A percentile compares a stretch with the other conserved stretches of the same genome.
Evolutionary conservation across 2,888 invertebrate genomes (phyloP).

Genomic region (Atethmia centrago): DNA sequence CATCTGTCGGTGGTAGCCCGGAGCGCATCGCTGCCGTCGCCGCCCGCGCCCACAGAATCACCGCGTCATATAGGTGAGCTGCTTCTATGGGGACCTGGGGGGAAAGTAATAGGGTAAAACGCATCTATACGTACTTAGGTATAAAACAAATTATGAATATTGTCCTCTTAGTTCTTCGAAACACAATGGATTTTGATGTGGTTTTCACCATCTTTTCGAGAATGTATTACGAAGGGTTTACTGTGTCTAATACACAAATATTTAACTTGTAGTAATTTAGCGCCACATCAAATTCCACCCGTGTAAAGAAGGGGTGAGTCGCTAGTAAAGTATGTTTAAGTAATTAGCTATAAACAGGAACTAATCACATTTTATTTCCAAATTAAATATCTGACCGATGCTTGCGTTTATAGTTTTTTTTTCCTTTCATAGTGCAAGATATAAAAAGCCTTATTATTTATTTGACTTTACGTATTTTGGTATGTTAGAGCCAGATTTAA

Average conservation of each 20-base stretch:
- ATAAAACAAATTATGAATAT: background rate
- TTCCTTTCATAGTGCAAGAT: background rate
- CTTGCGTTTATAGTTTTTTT: background rate
- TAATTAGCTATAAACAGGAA: background rate
- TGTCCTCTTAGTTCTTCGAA: background rate
- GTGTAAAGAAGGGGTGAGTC: too few relatives aligned
- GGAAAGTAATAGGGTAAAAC: background rate
- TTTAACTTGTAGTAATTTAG: too few relatives aligned
- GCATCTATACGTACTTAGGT: background rate
- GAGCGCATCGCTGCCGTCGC: conserved; percentile 93
- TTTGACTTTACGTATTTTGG: too few relatives aligned
- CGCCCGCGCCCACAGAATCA: conserved; percentile 96
- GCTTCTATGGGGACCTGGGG: conserved; percentile 94
- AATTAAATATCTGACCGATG: background rate
- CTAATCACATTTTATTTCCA: background rate
- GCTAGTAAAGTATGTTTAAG: too few relatives aligned
- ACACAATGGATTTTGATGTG: background rate
- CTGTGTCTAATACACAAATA: too few relatives aligned
- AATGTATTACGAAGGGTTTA: too few relatives aligned
- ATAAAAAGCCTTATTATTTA: background rate
- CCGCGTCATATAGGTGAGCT: conserved; percentile 96
- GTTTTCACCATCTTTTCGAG: too few relatives aligned
- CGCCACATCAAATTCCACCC: too few relatives aligned
- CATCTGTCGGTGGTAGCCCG: conserved; percentile 93
- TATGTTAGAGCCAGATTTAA: background rate